Base-by-base conservation (phyloP, 2,797 vertebrate genomes). In the Emydoidea blandingii region DNA sequence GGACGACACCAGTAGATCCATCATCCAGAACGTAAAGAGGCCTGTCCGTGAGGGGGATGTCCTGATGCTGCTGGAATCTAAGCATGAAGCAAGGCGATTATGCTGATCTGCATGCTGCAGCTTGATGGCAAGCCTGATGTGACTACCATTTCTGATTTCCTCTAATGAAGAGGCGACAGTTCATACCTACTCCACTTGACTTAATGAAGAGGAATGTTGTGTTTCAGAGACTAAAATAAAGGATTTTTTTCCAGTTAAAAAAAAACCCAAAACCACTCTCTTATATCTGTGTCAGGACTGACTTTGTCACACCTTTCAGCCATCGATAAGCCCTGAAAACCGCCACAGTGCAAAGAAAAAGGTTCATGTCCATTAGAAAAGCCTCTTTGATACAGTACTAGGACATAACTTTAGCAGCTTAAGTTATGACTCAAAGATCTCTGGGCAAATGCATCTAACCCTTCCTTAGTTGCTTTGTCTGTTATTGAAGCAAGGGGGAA, bases 1-100 rank as follows among this genome's bases (percentile, higher is more conserved):
- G 99, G 99, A 99, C 23, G 99, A 99, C 97, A 99, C 99, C 91
- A 99, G 99, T 97, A 98, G 99, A 59, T 99, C 99, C 80, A 99
- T 99, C 98, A 99, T 99, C 98, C 99, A 99, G 96, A 99, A 99
- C 9, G 99, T 99, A 94, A 99, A 99, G 98, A 99, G 99, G 8
- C 99, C 99, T 0, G 99, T 99, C 85, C 98, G 99, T n/a, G 99
- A 99, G 89, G 99, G 99, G 14, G 99, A 99, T 56, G 99, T 99
- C 41, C 98, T 99, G 57, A 99, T 99, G 4, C 98, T 99, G 12
- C 97, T 99, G 90, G 99, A 99, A 97, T 99, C 99, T 6, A 99
- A 99, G 91, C 99, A 99, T 82, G 99, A 99, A 97, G 99, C 99
- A 88, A 98, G 99, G 95, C 98, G 99, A 98, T 98, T 99, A 97